Conservation (phyloP, 2,888 invertebrate species). For the Drosophila yooni region DNA sequence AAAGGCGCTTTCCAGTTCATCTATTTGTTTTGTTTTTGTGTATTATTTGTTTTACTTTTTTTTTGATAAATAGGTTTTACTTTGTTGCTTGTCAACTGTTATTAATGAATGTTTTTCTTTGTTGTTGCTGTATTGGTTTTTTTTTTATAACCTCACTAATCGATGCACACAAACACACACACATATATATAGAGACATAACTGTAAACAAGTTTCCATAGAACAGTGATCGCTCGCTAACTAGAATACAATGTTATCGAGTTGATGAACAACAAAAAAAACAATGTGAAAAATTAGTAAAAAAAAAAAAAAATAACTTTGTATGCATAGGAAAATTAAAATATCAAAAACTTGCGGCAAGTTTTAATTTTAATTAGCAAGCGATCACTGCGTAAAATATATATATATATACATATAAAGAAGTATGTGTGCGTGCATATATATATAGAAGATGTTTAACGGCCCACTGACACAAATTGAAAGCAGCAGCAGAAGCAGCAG, state of each 20-base stretch:
- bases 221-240: slow-evolving; percentile 17
- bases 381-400: slow-evolving; percentile 3
- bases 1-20: slow-evolving; percentile 39
- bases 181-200: slow-evolving; percentile 7
- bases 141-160: slow-evolving; percentile 66
- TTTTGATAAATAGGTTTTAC: slow-evolving; percentile 36
- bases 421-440: slow-evolving; percentile 17
- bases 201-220: slow-evolving; percentile 5
- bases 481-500: slow-evolving; percentile 23
- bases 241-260: background rate
- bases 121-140: slow-evolving; percentile 23
- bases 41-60: slow-evolving; percentile 14
- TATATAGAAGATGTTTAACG: slow-evolving; percentile 41
- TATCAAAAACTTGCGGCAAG: background rate
- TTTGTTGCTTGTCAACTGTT: slow-evolving; percentile 41
- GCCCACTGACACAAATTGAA: slow-evolving; percentile 71
- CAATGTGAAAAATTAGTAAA: background rate
- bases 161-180: slow-evolving; percentile 21
- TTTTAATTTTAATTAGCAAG: slow-evolving; percentile 1
- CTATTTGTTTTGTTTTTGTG: slow-evolving; percentile 14
- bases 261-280: background rate
- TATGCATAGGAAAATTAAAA: background rate
- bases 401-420: slow-evolving; percentile 7
- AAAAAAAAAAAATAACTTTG: background rate
- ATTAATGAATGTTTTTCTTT: slow-evolving; percentile 26